A percentile compares a stretch with the other conserved stretches of the same genome.
These are phyloP conservation scores for Scopus umbretta DNA, from an alignment of 2,113 vertebrate species.

Conservation along the genomic window DNA sequence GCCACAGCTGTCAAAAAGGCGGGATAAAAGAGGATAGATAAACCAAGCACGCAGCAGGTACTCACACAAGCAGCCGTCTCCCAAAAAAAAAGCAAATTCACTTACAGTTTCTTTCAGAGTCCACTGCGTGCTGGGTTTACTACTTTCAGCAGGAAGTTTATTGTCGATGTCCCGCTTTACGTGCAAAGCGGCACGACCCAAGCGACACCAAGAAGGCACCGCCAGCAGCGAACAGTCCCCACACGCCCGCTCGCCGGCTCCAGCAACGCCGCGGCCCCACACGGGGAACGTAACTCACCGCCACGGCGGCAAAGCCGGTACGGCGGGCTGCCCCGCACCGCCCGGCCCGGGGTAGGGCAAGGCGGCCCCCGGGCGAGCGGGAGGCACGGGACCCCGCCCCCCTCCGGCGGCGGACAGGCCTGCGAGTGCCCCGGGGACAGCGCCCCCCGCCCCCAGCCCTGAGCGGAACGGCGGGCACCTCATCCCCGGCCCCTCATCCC, in stretches of 20 bases:
- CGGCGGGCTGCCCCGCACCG: too few relatives aligned
- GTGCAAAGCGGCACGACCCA: neutral
- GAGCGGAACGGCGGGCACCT: too few relatives aligned
- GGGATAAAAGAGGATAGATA: fast-evolving
- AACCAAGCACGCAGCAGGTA: neutral
- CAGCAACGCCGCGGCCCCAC: neutral
- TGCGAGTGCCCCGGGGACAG: neutral
- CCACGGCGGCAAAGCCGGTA: neutral
- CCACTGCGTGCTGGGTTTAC: neutral
- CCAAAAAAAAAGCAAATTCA: fast-evolving
- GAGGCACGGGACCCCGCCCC: neutral
- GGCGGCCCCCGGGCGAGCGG: neutral
- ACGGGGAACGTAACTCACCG: neutral
- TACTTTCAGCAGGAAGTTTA: neutral
- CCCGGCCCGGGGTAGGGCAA: neutral
- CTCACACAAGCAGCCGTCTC: neutral
- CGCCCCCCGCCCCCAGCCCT: neutral
- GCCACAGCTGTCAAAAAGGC: neutral
- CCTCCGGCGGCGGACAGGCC: neutral
- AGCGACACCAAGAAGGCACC: neutral
- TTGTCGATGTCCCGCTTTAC: neutral
- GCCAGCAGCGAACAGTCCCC: neutral
- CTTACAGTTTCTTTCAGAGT: neutral
- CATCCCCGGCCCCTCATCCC: neutral
- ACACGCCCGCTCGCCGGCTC: neutral